phyloP scores from a whole-genome alignment of 1,140 invertebrate species.

The Cydia pomonella region DNA sequence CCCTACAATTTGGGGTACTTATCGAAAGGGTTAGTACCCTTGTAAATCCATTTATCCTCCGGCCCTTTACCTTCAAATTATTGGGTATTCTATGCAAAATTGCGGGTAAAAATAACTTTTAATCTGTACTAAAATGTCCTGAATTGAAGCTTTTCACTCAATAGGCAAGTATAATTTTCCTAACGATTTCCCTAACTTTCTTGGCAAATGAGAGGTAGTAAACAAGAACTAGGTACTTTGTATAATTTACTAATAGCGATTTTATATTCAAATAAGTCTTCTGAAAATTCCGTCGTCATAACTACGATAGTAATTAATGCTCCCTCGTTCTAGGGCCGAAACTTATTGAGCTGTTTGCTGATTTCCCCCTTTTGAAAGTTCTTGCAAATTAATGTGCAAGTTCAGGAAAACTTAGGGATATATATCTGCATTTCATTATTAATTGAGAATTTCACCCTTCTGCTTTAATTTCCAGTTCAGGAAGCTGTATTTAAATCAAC shows the following conservation, averaged over 20 bases:
- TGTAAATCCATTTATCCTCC: constrained; percentile 28
- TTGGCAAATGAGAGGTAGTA: neutral
- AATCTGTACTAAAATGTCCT: neutral
- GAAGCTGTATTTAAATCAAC: neutral
- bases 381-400: constrained; percentile 14
- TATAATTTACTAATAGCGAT: neutral
- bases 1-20: constrained; percentile 23
- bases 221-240: neutral
- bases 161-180: neutral
- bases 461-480: neutral
- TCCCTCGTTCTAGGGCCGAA: constrained; percentile 8
- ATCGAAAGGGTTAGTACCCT: constrained; percentile 31
- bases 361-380: constrained; percentile 31
- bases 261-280: neutral
- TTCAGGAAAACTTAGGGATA: constrained; percentile 16
- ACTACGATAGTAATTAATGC: constrained; percentile 26
- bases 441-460: neutral
- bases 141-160: neutral
- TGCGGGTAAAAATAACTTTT: constrained; percentile 17
- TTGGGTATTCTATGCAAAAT: constrained; percentile 27
- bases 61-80: constrained; percentile 18
- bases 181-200: constrained; percentile 6
- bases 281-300: neutral
- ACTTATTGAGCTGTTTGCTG: constrained; percentile 15
- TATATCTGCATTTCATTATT: constrained; percentile 16